Base-by-base conservation (phyloP, 2,113 vertebrate species). In the Scatophagus argus region DNA sequence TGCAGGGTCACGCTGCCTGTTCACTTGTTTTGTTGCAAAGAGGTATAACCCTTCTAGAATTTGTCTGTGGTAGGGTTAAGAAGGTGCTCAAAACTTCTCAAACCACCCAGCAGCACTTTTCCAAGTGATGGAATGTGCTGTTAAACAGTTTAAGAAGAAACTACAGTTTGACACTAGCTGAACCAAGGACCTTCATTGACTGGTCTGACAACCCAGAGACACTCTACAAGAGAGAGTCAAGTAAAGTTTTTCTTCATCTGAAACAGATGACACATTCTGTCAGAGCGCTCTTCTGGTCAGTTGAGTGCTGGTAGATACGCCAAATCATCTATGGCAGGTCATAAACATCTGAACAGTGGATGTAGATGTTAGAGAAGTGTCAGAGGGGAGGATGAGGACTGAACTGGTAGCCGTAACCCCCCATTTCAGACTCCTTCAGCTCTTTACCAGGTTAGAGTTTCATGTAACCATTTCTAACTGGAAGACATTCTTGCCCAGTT, bases 21-120 rank as follows among this genome's bases (percentile, higher is more conserved):
- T 41, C 21, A 16, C 13, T 72, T 44, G 3, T 39, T 39, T 27
- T 62, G 29, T 43, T 21, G n/a, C 62, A 38, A 59, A n/a, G 3
- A 29, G 23, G 17, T 17, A 44, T 41, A 36, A 11, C 51, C 29
- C 2, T 31, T 44, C 5, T 12, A 58, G 44, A 34, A 25, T 66
- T 43, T 12, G 21, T 25, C 8, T 34, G 17, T 34, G 1, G 32
- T 41, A 12, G 19, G 1, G 2, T 73, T 19, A n/a, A 49, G 25
- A 46, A 68, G 16, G 12, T 60, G 43, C 29, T 32, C 46, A 68
- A 32, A 62, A 62, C 23, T 43, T 82, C 27, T 74, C 56, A 46
- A 46, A 62, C 46, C 9, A 49, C 13, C 39, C 14, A 39, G 10
- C 29, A 75, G 47, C n/a, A 46, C 11, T 63, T 63, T 66, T 21